Conservation (phyloP, 92 coral and sea anemone genomes). For the Umimayanthus chanpuru region DNA sequence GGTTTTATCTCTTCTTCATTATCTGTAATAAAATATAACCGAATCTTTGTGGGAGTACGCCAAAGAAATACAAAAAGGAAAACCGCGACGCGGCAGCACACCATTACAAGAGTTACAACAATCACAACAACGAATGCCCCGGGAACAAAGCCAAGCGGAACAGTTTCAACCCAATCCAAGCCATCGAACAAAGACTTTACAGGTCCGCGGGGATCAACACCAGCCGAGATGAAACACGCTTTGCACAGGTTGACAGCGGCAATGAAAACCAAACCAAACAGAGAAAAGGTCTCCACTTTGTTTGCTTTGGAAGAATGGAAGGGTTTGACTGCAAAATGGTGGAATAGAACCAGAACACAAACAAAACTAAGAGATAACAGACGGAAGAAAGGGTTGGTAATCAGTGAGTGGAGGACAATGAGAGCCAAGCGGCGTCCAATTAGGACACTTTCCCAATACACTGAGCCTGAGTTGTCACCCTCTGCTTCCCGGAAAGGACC, state of each 20-base stretch:
- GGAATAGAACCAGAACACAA: slow-evolving; percentile 62
- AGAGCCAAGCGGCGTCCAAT: slow-evolving; percentile 69
- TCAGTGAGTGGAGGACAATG: slow-evolving; percentile 46
- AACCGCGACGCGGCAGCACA: not conserved
- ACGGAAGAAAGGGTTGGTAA: slow-evolving; percentile 58
- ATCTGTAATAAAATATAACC: not conserved
- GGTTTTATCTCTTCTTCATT: not conserved
- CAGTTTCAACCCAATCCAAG: slow-evolving; percentile 29
- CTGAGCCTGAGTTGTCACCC: slow-evolving; percentile 32
- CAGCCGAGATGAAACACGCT: slow-evolving; percentile 16
- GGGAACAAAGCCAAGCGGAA: slow-evolving; percentile 25
- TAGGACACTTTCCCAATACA: slow-evolving; percentile 78
- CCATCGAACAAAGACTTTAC: not conserved
- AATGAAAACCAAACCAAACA: slow-evolving; percentile 51
- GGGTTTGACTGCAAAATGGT: slow-evolving; percentile 62
- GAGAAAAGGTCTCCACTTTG: slow-evolving; percentile 58
- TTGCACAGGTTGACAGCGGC: slow-evolving; percentile 57
- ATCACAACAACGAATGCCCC: not conserved
- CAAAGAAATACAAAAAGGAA: not conserved
- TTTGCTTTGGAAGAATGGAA: slow-evolving; percentile 62
- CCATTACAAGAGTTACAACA: not conserved
- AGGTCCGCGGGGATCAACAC: slow-evolving; percentile 20
- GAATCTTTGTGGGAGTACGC: not conserved
- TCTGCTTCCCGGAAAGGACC: slow-evolving; percentile 57
- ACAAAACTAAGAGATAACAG: slow-evolving; percentile 52